A percentile compares a stretch with the other conserved stretches of the same genome.
Evolutionary conservation across 2,113 vertebrate species (phyloP).

Genomic region (Catharus bicknelli): DNA sequence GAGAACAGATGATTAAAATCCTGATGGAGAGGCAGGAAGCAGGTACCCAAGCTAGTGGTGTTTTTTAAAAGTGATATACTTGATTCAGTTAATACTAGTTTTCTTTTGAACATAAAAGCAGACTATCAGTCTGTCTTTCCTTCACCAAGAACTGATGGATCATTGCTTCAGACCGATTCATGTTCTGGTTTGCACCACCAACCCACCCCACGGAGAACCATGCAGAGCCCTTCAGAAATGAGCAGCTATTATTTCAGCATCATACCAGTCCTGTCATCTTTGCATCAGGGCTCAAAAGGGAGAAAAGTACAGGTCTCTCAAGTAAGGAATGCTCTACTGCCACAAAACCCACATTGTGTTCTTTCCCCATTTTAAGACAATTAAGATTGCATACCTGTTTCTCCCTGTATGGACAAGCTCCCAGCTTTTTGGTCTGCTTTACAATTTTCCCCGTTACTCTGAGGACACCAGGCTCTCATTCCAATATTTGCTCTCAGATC

Average conservation of each 20-base stretch:
- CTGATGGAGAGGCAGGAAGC: not conserved
- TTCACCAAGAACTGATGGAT: not conserved
- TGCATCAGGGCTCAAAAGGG: accelerated
- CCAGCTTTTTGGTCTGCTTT: constrained; percentile 60
- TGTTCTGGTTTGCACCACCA: not conserved
- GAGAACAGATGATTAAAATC: not conserved
- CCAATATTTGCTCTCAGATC: constrained; percentile 66
- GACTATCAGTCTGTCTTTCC: not conserved
- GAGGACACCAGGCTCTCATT: constrained; percentile 78
- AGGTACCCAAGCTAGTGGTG: not conserved
- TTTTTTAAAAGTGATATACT: not conserved
- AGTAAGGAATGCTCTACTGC: not conserved
- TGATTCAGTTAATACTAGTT: not conserved
- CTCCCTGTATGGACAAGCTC: constrained; percentile 55
- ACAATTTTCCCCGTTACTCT: constrained; percentile 72
- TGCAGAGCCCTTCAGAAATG: not conserved
- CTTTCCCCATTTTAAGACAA: not conserved
- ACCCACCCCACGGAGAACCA: not conserved
- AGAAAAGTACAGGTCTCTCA: not conserved
- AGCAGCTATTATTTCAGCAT: not conserved
- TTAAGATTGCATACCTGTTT: constrained; percentile 61
- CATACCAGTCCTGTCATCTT: not conserved
- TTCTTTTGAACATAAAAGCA: not conserved
- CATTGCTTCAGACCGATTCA: not conserved
- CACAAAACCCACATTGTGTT: not conserved